These are phyloP conservation scores for Umimayanthus chanpuru DNA, from an alignment of 92 coral and sea anemone species.

Conservation along the genomic window DNA sequence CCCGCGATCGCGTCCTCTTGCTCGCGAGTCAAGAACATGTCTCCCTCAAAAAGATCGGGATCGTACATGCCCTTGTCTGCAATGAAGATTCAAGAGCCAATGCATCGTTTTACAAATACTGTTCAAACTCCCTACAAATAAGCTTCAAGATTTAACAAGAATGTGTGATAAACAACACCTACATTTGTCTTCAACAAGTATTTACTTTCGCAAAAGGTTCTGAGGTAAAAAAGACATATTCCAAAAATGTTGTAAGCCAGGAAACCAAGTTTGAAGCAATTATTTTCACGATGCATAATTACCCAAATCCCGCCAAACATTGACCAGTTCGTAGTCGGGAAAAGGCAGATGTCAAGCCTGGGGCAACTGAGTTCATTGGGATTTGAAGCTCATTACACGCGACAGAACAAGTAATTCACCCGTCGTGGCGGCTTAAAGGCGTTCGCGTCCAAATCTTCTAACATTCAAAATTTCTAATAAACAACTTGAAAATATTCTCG, in stretches of 20 bases:
- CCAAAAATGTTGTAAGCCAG: too few relatives aligned
- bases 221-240: too few relatives aligned
- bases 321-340: not conserved
- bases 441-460: too few relatives aligned
- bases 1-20: slow-evolving; percentile 30
- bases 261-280: not conserved
- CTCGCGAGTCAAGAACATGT: slow-evolving; percentile 25
- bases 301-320: not conserved
- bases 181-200: too few relatives aligned
- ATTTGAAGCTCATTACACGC: too few relatives aligned
- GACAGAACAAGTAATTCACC: not conserved
- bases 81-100: not conserved
- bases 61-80: slow-evolving; percentile 37
- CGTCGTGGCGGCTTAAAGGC: not conserved
- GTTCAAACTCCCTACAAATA: too few relatives aligned
- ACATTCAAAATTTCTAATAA: too few relatives aligned
- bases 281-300: too few relatives aligned
- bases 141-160: not conserved
- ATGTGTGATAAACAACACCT: too few relatives aligned
- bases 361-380: not conserved
- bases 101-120: not conserved
- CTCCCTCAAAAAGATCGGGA: slow-evolving; percentile 42
- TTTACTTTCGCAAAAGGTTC: too few relatives aligned
- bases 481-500: not conserved
- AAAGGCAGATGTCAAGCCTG: not conserved